Conservation (phyloP, 1,140 invertebrate species). For the Sycobia sp. region DNA sequence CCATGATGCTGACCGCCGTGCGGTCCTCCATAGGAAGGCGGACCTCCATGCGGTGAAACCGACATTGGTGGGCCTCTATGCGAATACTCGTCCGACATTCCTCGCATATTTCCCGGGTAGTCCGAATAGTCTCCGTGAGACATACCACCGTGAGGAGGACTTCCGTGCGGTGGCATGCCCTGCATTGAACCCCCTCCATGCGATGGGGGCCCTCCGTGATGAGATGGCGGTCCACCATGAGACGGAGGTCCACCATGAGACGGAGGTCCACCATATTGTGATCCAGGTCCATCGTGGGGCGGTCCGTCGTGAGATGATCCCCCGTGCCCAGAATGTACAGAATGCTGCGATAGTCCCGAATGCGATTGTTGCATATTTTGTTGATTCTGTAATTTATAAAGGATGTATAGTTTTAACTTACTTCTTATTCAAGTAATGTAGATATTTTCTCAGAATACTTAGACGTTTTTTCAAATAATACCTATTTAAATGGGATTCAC, state of each 20-base stretch:
- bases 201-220: background rate
- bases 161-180: constrained; percentile 2
- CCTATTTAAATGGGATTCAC: too few relatives aligned
- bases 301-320: background rate
- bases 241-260: constrained; percentile 5
- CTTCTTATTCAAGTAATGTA: background rate
- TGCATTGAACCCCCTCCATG: background rate
- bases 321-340: background rate
- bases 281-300: background rate
- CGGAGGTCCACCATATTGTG: constrained; percentile 1
- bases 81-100: background rate
- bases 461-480: too few relatives aligned
- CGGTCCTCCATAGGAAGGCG: background rate
- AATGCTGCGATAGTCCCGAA: constrained; percentile 1
- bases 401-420: background rate
- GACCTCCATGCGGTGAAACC: constrained; percentile 6
- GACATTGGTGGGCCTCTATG: constrained; percentile 16
- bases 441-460: too few relatives aligned
- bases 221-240: background rate
- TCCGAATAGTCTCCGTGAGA: constrained; percentile 20
- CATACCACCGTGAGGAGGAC: constrained; percentile 26
- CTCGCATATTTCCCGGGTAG: background rate
- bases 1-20: constrained; percentile 5
- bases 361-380: constrained; percentile 34
- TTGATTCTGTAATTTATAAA: constrained; percentile 31